These are phyloP conservation scores for Onychostoma macrolepis DNA, from an alignment of 2,113 vertebrate species.

Conservation along the genomic window DNA sequence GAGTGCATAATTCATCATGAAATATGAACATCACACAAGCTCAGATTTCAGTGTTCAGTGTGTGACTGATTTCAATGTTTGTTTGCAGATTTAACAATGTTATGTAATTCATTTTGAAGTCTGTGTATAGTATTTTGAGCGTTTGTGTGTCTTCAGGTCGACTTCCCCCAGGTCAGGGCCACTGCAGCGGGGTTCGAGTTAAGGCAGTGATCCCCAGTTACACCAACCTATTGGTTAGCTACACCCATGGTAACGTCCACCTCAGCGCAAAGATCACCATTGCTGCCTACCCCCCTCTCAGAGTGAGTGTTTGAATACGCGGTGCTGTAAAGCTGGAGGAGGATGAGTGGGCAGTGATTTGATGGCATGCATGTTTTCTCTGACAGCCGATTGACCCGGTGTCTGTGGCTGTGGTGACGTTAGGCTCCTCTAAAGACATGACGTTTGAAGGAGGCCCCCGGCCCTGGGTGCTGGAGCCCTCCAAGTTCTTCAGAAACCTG, in stretches of 20 bases:
- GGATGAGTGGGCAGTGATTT: no score
- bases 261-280: constrained; percentile 88
- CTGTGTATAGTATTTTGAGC: not conserved
- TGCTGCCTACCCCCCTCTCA: constrained; percentile 84
- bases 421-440: constrained; percentile 95
- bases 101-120: not conserved
- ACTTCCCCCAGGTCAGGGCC: constrained; percentile 75
- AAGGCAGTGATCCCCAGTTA: constrained; percentile 82
- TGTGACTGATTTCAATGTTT: not conserved
- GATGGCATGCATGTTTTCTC: not conserved
- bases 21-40: no score
- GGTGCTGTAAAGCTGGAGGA: not conserved
- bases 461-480: constrained; percentile 94
- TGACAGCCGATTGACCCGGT: constrained; percentile 85
- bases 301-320: constrained; percentile 73
- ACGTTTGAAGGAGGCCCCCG: constrained; percentile 90
- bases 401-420: constrained; percentile 86
- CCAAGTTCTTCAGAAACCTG: constrained; percentile 88
- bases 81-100: not conserved
- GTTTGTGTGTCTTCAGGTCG: constrained; percentile 72
- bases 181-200: constrained; percentile 86
- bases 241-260: constrained; percentile 79
- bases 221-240: constrained; percentile 84
- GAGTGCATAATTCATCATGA: no score
- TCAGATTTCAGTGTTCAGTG: not conserved